Conservation (phyloP, 2,888 invertebrate species). For the Leptopilina syphax region DNA sequence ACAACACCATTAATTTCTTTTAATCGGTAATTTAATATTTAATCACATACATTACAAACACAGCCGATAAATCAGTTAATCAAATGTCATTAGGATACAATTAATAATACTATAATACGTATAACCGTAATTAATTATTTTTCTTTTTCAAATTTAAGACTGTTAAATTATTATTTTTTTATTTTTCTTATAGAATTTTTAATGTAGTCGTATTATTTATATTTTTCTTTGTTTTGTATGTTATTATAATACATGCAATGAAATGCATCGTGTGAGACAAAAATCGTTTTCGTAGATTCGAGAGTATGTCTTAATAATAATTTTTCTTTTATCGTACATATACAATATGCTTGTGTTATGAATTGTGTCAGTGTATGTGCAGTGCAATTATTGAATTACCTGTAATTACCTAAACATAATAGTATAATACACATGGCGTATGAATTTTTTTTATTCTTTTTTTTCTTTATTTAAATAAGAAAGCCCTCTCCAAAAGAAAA, state of each 20-base stretch:
- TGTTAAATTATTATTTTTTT: constrained; percentile 38
- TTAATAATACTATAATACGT: constrained; percentile 62
- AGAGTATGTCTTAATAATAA: constrained; percentile 25
- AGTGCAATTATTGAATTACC: constrained; percentile 12
- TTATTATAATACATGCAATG: constrained; percentile 31
- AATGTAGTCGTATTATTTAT: constrained; percentile 18
- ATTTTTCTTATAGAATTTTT: background rate
- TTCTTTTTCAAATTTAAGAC: constrained; percentile 29
- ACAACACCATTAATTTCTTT: constrained; percentile 46
- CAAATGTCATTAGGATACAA: constrained; percentile 65
- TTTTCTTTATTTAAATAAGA: background rate
- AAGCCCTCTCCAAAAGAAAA: background rate
- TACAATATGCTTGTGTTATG: constrained; percentile 37
- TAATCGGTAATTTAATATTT: constrained; percentile 67
- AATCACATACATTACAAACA: constrained; percentile 70
- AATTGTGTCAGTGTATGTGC: constrained; percentile 13
- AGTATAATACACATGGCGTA: constrained; percentile 27
- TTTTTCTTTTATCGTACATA: constrained; percentile 21
- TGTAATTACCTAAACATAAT: constrained; percentile 11
- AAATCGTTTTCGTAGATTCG: constrained; percentile 27
- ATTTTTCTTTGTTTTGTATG: background rate
- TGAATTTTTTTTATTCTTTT: background rate
- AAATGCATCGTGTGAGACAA: constrained; percentile 40
- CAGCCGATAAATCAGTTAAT: constrained; percentile 70
- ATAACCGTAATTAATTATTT: constrained; percentile 45